Evolutionary conservation across 2,888 invertebrate species (phyloP).

Genomic region (Hirudinaria manillensis): DNA sequence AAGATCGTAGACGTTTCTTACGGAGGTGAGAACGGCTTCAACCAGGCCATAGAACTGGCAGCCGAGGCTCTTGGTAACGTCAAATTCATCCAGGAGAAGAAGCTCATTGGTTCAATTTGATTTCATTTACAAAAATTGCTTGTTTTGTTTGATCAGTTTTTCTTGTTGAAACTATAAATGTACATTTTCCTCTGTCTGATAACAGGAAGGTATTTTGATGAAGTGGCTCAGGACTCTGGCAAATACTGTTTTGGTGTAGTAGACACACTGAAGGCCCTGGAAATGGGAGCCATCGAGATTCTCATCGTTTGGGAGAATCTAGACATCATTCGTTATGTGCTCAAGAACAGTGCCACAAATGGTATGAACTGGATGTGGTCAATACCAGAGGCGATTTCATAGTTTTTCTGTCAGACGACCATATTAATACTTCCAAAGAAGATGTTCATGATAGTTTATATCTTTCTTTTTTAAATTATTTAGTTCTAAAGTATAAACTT

Average conservation of each 20-base stretch:
- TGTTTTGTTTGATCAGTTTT: neutral
- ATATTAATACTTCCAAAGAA: neutral
- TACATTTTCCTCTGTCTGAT: constrained; percentile 8
- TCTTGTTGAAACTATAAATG: neutral
- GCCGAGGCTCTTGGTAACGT: constrained; percentile 97
- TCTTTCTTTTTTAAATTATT: too few relatives aligned
- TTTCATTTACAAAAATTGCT: neutral
- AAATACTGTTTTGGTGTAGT: constrained; percentile 99
- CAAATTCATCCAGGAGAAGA: constrained; percentile 99
- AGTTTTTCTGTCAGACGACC: neutral
- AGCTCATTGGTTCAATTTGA: constrained; percentile 73
- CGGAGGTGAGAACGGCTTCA: constrained; percentile 99
- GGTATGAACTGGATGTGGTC: constrained; percentile 44
- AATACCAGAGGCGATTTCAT: too few relatives aligned
- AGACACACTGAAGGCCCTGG: constrained; percentile 90
- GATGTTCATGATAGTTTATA: neutral
- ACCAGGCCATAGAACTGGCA: constrained; percentile 97
- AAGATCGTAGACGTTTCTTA: constrained; percentile 98
- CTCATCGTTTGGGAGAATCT: constrained; percentile 99
- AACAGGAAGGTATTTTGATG: constrained; percentile 64
- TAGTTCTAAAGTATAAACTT: too few relatives aligned
- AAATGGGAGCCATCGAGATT: constrained; percentile 95
- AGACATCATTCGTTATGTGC: constrained; percentile 75
- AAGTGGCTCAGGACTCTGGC: constrained; percentile 87
- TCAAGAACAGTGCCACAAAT: constrained; percentile 78